Evolutionary conservation across 1,140 invertebrate species (phyloP), one percentile per base, ranked within the genome.

Genomic region (Diachasmimorpha longicaudata): DNA sequence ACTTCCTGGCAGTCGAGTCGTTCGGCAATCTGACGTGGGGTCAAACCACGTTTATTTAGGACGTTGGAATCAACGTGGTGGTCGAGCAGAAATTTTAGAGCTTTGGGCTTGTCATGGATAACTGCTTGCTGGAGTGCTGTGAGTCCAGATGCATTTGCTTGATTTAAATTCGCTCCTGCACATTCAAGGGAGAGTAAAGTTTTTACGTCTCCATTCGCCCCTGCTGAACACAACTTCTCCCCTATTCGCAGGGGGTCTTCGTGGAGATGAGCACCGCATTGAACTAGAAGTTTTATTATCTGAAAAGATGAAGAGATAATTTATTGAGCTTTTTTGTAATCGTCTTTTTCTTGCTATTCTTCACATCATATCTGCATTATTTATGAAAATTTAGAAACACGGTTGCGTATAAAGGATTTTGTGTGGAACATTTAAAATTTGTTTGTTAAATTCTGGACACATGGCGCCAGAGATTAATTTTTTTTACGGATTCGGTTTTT

Each of bases 211-310:
- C 92, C 92, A 16, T 88, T 83, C 1, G 90, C 88, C 1, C 92
- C 91, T 0, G 93, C 93, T 46, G 89, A 83, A 79, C 92, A 93
- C 66, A 94, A 85, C 74, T 90, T 90, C 66, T 92, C 90, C 0
- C 91, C 93, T 9, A 94, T 84, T 10, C 84, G 70, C 19, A 86
- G 79, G 5, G 85, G 84, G 11, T 87, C 87, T 16, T 89, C 90
- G 10, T 90, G 86, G 31, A 94, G 80, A 84, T 93, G 91, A 13
- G 93, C 93, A 0, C 94, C 94, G 80, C 93, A 93, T 70, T 91
- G 88, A 10, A 91, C 82, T 0, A 95, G 81, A 1, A 92, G 19
- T 52, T 90, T 86, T 42, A 94, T 92, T 39, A 88, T 78, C 87
- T 89, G 36, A 0, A 78, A 82, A 23, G n/a, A 46, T 73, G 19